phyloP scores from a whole-genome alignment of 2,113 vertebrate species.

The Neogale vison region DNA sequence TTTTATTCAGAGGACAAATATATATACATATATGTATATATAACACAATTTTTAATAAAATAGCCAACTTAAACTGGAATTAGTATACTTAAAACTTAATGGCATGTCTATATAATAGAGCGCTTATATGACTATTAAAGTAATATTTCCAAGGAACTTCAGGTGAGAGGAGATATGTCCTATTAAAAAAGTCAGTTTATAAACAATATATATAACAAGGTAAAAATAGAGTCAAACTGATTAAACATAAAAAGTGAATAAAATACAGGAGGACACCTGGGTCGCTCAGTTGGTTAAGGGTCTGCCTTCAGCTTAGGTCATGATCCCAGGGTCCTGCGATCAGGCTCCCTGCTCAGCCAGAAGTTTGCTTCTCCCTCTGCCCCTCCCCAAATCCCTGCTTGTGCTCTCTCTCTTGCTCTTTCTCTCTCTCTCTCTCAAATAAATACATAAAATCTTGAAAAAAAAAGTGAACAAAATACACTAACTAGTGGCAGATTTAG shows the following conservation, averaged over 20 bases:
- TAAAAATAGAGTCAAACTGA: neutral
- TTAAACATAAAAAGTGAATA: neutral
- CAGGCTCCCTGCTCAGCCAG: neutral
- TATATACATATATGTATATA: neutral
- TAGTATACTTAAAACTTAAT: conserved; percentile 9
- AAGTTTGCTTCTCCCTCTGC: neutral
- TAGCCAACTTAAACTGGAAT: neutral
- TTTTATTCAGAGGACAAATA: neutral
- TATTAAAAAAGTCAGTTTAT: neutral
- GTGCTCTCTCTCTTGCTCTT: neutral
- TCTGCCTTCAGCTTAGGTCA: neutral
- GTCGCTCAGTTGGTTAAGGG: neutral
- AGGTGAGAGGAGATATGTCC: neutral
- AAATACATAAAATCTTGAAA: neutral
- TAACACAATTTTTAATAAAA: neutral
- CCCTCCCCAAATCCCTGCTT: neutral
- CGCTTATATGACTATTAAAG: neutral
- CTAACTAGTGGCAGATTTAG: neutral
- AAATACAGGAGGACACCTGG: neutral
- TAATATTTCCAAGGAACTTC: neutral
- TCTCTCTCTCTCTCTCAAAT: neutral
- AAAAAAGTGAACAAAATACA: neutral
- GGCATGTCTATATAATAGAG: neutral
- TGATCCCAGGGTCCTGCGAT: neutral
- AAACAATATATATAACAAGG: neutral